Conservation (phyloP, 2,113 vertebrate genomes). For the Nibea coibor region DNA sequence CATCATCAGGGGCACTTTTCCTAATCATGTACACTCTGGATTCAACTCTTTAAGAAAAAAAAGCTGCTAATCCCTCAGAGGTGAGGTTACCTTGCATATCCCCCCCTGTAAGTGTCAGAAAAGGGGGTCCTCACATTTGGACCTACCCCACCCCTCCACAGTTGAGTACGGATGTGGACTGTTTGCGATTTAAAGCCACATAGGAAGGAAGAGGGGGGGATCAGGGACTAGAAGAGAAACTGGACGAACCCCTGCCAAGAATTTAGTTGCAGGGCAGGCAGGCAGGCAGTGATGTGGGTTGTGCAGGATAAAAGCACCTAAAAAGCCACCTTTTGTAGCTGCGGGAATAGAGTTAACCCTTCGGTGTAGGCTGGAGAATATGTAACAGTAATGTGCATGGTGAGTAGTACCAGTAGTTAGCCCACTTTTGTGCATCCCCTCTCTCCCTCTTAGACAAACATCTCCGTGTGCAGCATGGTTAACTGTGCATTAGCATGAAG, state of each 20-base stretch:
- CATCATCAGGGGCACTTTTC: background rate
- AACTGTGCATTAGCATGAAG: slow-evolving; percentile 3
- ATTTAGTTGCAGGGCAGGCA: slow-evolving; percentile 52
- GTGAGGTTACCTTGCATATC: slow-evolving; percentile 13
- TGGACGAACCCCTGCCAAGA: slow-evolving; percentile 69
- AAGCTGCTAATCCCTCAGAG: background rate
- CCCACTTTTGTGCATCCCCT: background rate
- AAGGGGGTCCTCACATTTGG: slow-evolving; percentile 37
- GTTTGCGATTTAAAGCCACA: slow-evolving; percentile 79
- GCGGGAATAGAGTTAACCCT: slow-evolving; percentile 18
- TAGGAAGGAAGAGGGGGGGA: slow-evolving; percentile 73
- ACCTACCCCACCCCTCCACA: slow-evolving; percentile 25
- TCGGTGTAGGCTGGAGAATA: background rate
- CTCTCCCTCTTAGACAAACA: background rate
- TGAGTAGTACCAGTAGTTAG: no score
- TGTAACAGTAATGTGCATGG: background rate
- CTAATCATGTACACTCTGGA: background rate
- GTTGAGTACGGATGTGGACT: slow-evolving; percentile 77
- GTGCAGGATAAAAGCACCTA: slow-evolving; percentile 56
- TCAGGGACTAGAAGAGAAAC: slow-evolving; percentile 70
- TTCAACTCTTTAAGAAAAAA: background rate
- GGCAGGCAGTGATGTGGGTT: slow-evolving; percentile 50
- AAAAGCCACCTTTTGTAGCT: slow-evolving; percentile 38
- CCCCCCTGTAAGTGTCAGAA: slow-evolving; percentile 54
- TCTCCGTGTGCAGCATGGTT: background rate